These are phyloP conservation scores for Zygogramma bicolorata DNA, from an alignment of 2,888 invertebrate genomes.

Conservation along the genomic window DNA sequence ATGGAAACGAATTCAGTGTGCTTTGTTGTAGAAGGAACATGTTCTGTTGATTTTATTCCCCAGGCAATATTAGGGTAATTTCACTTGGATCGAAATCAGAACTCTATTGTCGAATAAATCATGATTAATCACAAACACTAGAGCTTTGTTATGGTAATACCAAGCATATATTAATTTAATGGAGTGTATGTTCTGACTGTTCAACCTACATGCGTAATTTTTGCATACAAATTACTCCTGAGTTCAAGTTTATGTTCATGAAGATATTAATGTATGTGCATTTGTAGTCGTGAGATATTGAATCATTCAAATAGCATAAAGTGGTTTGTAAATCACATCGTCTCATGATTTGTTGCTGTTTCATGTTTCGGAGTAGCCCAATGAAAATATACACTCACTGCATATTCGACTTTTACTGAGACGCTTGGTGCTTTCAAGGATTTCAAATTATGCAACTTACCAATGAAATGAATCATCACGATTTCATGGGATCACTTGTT, in stretches of 20 bases:
- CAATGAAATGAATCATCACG: too few relatives aligned
- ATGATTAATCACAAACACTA: not conserved
- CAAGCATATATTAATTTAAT: constrained; percentile 6
- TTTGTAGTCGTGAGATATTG: not conserved
- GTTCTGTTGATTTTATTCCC: too few relatives aligned
- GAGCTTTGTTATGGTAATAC: constrained; percentile 21
- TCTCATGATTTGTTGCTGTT: not conserved
- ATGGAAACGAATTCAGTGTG: too few relatives aligned
- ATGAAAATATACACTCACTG: too few relatives aligned
- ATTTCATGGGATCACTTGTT: too few relatives aligned
- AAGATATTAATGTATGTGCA: constrained; percentile 8
- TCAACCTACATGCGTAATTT: constrained; percentile 17
- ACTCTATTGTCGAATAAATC: not conserved
- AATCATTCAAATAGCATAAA: constrained; percentile 4
- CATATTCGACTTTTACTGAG: too few relatives aligned
- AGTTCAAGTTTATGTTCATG: constrained; percentile 1
- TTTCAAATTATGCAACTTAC: too few relatives aligned
- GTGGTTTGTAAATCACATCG: constrained; percentile 2
- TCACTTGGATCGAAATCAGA: not conserved
- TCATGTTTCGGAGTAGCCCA: not conserved
- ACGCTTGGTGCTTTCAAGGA: too few relatives aligned
- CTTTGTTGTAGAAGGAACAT: too few relatives aligned
- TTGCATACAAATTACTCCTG: constrained; percentile 16
- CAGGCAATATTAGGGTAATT: too few relatives aligned
- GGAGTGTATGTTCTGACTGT: not conserved